phyloP scores from a whole-genome alignment of 2,113 vertebrate species.

The Sardina pilchardus region DNA sequence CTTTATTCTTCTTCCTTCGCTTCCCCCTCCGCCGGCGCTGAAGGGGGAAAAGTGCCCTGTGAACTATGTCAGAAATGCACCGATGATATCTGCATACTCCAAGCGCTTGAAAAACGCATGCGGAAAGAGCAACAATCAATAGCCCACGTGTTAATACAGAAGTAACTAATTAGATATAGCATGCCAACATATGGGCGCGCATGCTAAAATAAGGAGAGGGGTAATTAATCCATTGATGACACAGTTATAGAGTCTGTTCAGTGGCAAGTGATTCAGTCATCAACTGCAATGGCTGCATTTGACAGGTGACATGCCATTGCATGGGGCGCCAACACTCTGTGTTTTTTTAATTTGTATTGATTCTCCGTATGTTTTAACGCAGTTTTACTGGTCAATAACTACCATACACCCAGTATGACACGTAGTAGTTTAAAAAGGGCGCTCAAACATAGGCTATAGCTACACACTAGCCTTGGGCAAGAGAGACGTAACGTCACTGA shows the following conservation, averaged over 20 bases:
- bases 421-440: not conserved
- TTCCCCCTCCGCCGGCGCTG: constrained; percentile 34
- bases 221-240: not conserved
- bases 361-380: not conserved
- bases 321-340: not conserved
- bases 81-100: not conserved
- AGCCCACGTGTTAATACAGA: not conserved
- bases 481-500: not conserved
- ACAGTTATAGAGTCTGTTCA: not conserved
- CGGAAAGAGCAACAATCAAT: not conserved
- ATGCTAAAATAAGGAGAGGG: not conserved
- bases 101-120: not conserved
- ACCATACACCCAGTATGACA: not conserved
- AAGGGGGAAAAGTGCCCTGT: not conserved
- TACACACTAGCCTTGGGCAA: not conserved
- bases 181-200: not conserved
- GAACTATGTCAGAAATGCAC: constrained; percentile 11
- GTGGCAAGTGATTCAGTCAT: not conserved
- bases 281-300: not conserved
- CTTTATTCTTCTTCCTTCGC: constrained; percentile 64
- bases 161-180: not conserved
- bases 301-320: not conserved
- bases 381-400: not conserved
- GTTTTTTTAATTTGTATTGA: not conserved
- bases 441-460: too few species aligned